A percentile compares a stretch with the other conserved stretches of the same genome.
Conservation (phyloP, 2,113 vertebrate genomes). For the Larimichthys polyactis region DNA sequence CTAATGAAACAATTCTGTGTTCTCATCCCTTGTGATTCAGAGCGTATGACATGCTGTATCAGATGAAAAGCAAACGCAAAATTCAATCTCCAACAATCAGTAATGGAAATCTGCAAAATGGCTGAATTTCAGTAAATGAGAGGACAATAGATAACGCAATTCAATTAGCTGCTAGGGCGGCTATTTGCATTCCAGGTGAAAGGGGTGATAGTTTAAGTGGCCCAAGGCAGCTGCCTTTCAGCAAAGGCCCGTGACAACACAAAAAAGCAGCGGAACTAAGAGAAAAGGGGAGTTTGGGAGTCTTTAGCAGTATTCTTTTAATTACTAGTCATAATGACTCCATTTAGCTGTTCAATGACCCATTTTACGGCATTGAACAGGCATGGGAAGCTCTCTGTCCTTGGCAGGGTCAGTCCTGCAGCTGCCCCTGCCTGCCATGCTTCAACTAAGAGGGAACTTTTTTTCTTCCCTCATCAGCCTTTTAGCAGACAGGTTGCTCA, state of each 20-base stretch:
- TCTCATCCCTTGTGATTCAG: slow-evolving; percentile 62
- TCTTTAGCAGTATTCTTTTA: slow-evolving; percentile 85
- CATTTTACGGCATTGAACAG: slow-evolving; percentile 83
- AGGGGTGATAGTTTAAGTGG: slow-evolving; percentile 80
- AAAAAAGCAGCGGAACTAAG: slow-evolving; percentile 75
- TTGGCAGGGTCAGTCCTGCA: slow-evolving; percentile 85
- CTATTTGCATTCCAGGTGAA: slow-evolving; percentile 83
- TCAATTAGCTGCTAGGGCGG: slow-evolving; percentile 79
- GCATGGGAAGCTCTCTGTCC: slow-evolving; percentile 84
- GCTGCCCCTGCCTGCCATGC: slow-evolving; percentile 79
- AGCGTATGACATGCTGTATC: slow-evolving; percentile 64
- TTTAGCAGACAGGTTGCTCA: slow-evolving; percentile 43
- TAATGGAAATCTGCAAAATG: slow-evolving; percentile 75
- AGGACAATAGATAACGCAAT: slow-evolving; percentile 79
- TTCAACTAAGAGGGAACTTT: slow-evolving; percentile 61
- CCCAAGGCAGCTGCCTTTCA: slow-evolving; percentile 80
- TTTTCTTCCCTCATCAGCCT: slow-evolving; percentile 6
- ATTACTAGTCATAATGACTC: slow-evolving; percentile 88
- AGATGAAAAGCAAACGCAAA: slow-evolving; percentile 65
- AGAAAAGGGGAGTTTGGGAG: slow-evolving; percentile 76
- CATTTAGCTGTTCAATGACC: slow-evolving; percentile 88
- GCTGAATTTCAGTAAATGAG: slow-evolving; percentile 76
- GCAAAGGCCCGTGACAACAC: slow-evolving; percentile 75
- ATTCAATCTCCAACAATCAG: slow-evolving; percentile 74
- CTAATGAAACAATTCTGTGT: slow-evolving; percentile 61